These are phyloP conservation scores for Pseudomyrmex dendroicus DNA, from an alignment of 1,140 invertebrate species.

Conservation along the genomic window DNA sequence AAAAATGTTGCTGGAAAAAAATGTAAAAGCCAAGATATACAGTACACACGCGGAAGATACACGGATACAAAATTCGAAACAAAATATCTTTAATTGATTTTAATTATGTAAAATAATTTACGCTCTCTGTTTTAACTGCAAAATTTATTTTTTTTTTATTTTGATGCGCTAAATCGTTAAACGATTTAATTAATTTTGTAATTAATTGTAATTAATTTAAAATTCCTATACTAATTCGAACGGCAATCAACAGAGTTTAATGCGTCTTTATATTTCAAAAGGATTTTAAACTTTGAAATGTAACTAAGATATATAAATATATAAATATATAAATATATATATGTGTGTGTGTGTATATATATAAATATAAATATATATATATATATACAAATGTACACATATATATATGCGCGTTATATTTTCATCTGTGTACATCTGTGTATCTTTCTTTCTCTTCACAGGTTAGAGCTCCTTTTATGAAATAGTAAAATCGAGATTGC, in stretches of 20 bases:
- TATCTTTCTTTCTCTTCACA: too few species aligned
- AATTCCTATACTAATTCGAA: neutral
- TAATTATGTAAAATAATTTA: constrained; percentile 29
- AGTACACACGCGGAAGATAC: neutral
- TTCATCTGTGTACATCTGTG: too few species aligned
- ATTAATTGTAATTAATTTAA: constrained; percentile 4
- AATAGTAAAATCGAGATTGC: too few species aligned
- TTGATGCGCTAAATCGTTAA: neutral
- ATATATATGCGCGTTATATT: too few species aligned
- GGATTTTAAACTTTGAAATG: too few species aligned
- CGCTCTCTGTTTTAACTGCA: too few species aligned
- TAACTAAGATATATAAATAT: neutral
- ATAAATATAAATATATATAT: neutral
- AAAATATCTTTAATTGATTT: neutral
- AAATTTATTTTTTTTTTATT: neutral
- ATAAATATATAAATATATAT: too few species aligned
- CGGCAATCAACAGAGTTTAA: neutral
- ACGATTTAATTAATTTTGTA: neutral
- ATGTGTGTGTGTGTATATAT: too few species aligned
- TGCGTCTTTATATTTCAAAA: neutral
- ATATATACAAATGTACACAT: too few species aligned
- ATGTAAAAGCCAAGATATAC: too few species aligned
- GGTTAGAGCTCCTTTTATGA: too few species aligned
- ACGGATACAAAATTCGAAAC: neutral
- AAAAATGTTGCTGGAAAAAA: neutral